These are phyloP conservation scores for Barnardius zonarius DNA, from an alignment of 2,113 vertebrate genomes.

Conservation along the genomic window DNA sequence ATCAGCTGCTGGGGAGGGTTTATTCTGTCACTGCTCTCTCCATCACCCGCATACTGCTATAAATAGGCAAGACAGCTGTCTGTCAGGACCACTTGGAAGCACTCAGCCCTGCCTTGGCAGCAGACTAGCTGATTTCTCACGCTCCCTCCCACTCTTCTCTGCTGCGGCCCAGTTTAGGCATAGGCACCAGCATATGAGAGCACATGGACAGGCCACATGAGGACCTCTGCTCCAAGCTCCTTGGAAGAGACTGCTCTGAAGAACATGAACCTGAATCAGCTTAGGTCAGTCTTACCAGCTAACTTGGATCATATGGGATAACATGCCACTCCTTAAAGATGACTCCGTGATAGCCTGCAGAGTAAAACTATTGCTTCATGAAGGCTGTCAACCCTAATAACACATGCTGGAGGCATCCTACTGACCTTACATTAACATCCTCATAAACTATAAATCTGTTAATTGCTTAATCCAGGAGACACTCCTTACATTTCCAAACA, in stretches of 20 bases:
- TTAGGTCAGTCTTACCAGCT: neutral
- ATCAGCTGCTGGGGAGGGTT: neutral
- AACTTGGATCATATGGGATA: neutral
- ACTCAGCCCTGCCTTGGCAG: neutral
- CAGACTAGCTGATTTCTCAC: neutral
- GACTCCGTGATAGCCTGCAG: neutral
- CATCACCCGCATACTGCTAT: neutral
- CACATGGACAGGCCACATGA: neutral
- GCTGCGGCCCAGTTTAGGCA: neutral
- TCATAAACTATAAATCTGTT: neutral
- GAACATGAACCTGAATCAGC: neutral
- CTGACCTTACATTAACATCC: neutral
- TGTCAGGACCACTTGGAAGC: neutral
- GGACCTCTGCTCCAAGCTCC: neutral
- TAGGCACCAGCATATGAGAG: rapidly evolving
- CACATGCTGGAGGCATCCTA: neutral
- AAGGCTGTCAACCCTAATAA: neutral
- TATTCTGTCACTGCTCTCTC: neutral
- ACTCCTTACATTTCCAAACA: neutral
- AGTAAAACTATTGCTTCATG: neutral
- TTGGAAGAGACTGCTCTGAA: neutral
- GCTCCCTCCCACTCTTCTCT: neutral
- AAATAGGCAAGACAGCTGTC: constrained; percentile 11
- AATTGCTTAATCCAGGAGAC: neutral
- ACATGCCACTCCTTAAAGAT: neutral